Evolutionary conservation across 2,113 vertebrate species (phyloP).

Genomic region (Lontra canadensis): DNA sequence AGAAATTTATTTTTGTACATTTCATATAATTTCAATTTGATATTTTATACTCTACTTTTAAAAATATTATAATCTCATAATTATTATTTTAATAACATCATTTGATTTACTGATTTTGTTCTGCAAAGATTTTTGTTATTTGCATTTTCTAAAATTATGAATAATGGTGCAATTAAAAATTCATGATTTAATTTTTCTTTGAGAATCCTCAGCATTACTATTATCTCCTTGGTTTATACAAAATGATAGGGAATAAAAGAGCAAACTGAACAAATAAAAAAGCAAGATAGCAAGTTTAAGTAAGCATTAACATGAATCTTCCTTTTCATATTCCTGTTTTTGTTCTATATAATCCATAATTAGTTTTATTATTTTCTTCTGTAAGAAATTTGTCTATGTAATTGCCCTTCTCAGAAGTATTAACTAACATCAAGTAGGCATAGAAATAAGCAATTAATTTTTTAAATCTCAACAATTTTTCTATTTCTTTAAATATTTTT

Average conservation of each 20-base stretch:
- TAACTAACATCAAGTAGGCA: not conserved
- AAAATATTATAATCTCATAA: not conserved
- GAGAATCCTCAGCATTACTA: not conserved
- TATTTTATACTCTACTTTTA: not conserved
- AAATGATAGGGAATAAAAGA: not conserved
- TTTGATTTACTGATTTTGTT: not conserved
- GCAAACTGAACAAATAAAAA: not conserved
- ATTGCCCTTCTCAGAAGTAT: not conserved
- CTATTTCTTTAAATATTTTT: not conserved
- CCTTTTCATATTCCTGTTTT: not conserved
- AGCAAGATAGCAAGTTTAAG: not conserved
- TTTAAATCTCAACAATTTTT: not conserved
- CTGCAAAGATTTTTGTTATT: not conserved
- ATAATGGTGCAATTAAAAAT: not conserved
- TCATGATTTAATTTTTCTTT: not conserved
- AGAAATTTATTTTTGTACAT: not conserved
- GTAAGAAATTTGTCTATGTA: not conserved
- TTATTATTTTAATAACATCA: not conserved
- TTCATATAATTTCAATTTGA: not conserved
- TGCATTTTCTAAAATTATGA: not conserved
- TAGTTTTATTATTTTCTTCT: not conserved
- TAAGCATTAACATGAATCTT: not conserved
- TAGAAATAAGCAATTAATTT: not conserved
- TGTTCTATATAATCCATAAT: not conserved
- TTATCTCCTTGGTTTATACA: not conserved